Percentiles rank a stretch among this genome's conserved stretches.
phyloP scores from a whole-genome alignment of 2,888 invertebrate species.

The Coelogynopora nodosa region DNA sequence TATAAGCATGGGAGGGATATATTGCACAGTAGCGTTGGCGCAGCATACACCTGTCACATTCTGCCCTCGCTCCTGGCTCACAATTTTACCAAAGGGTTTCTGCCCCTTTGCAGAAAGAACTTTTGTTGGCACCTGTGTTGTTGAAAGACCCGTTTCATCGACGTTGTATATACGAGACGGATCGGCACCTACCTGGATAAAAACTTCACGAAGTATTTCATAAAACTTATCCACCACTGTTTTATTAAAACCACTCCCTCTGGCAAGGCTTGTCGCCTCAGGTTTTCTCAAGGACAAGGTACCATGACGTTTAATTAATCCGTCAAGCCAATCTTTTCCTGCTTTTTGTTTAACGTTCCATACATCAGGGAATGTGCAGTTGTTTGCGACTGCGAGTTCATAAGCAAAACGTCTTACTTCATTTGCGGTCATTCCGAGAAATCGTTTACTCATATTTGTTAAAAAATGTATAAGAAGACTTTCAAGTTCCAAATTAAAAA shows the following conservation, averaged over 20 bases:
- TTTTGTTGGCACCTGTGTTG: neutral
- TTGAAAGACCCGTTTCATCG: neutral
- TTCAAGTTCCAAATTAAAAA: neutral
- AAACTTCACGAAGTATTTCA: neutral
- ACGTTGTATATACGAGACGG: neutral
- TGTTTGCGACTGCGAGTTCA: neutral
- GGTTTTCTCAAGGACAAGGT: neutral
- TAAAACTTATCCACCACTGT: neutral
- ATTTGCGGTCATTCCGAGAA: neutral
- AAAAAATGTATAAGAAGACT: neutral
- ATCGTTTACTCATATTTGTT: neutral
- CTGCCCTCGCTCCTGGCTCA: neutral
- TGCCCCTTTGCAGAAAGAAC: neutral
- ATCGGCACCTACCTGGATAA: too few relatives aligned
- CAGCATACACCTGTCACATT: neutral
- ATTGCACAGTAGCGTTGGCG: neutral
- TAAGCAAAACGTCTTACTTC: neutral
- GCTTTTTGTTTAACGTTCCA: neutral
- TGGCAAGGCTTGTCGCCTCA: neutral
- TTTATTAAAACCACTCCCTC: neutral
- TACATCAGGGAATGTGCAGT: neutral
- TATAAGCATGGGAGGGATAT: neutral
- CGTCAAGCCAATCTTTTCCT: neutral
- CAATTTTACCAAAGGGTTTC: neutral
- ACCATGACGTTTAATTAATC: neutral